These are phyloP conservation scores for Oncorhynchus nerka DNA, from an alignment of 2,113 vertebrate species.

Conservation along the genomic window DNA sequence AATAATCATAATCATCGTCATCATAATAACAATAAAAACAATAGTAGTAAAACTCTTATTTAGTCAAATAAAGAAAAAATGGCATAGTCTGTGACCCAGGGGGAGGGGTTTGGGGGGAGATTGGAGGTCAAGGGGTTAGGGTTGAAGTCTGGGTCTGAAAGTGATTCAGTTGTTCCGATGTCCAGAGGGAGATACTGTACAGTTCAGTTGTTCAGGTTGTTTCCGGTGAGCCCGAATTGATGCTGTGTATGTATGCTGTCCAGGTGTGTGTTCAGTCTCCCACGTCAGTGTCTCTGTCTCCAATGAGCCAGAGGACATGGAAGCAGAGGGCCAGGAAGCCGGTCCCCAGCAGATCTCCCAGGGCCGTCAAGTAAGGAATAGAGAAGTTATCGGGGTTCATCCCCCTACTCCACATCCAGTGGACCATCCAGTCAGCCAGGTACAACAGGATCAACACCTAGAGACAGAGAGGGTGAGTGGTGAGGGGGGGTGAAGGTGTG, in stretches of 20 bases:
- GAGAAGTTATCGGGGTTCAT: constrained; percentile 99
- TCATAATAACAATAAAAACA: constrained; percentile 42
- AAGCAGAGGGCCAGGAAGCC: constrained; percentile 97
- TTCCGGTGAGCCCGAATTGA: not conserved
- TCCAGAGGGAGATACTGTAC: constrained; percentile 27
- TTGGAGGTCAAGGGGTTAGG: not conserved
- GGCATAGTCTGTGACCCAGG: constrained; percentile 18
- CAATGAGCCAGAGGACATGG: constrained; percentile 94
- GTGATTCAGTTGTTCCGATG: constrained; percentile 1
- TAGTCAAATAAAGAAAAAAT: constrained; percentile 49
- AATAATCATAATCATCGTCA: constrained; percentile 49
- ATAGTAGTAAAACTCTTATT: constrained; percentile 48
- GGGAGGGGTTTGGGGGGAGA: constrained; percentile 27
- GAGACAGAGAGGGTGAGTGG: constrained; percentile 23
- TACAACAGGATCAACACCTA: constrained; percentile 95
- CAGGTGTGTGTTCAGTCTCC: constrained; percentile 78
- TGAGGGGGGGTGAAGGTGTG: not conserved
- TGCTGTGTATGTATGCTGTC: not conserved
- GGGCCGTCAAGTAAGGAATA: constrained; percentile 96
- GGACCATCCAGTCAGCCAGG: constrained; percentile 98
- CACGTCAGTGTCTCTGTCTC: constrained; percentile 88
- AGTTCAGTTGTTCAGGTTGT: not conserved
- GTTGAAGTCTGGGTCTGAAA: constrained; percentile 6
- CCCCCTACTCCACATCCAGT: constrained; percentile 98
- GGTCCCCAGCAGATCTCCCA: constrained; percentile 95